phyloP scores from a whole-genome alignment of 2,113 vertebrate genomes.

The Onychostruthus taczanowskii region DNA sequence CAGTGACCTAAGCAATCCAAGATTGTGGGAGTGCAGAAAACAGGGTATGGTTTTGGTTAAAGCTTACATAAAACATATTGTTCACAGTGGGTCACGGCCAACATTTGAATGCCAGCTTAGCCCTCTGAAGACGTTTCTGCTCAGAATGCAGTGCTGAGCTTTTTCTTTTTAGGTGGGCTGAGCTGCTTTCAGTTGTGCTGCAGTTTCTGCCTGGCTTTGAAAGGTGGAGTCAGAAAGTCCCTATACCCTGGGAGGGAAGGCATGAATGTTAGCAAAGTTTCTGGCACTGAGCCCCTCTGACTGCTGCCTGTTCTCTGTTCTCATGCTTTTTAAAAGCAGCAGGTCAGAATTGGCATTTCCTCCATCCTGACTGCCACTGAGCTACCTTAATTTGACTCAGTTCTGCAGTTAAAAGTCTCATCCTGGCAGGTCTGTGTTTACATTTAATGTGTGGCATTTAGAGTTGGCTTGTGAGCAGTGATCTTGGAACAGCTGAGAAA shows the following conservation, averaged over 20 bases:
- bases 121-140: neutral
- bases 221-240: neutral
- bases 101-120: neutral
- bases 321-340: neutral
- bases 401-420: neutral
- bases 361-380: neutral
- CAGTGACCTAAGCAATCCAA: neutral
- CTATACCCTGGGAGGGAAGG: neutral
- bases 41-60: conserved; percentile 20
- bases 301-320: accelerated
- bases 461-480: neutral
- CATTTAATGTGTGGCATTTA: neutral
- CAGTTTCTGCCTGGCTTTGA: neutral
- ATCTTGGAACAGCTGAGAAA: neutral
- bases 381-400: neutral
- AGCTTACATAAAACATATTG: conserved; percentile 3
- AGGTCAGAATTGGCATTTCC: neutral
- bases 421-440: neutral
- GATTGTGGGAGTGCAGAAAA: neutral
- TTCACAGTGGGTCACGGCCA: neutral
- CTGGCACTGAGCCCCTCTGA: neutral
- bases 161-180: neutral
- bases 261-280: neutral
- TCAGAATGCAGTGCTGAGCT: neutral
- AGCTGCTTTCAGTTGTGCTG: neutral